Base-by-base conservation (phyloP, 2,888 invertebrate genomes). In the Ernsta delagoae region DNA sequence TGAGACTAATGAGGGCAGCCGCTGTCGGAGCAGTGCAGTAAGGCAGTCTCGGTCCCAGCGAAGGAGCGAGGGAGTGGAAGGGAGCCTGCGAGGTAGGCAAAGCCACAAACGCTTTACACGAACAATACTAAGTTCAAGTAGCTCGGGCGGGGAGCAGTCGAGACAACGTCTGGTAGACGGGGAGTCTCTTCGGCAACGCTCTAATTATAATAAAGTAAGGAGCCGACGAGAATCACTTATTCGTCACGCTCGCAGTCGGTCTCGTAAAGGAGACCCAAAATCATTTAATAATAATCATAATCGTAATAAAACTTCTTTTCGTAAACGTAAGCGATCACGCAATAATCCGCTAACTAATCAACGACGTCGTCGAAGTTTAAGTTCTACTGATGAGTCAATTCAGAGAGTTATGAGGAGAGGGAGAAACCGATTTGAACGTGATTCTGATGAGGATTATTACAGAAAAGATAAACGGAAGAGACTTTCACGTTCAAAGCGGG, bases 21-120 rank as follows among this genome's bases (percentile, higher is more conserved):
- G 50, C 50, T 50, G 45, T 45, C 50, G 16, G 16, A 50, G 50
- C 50, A 50, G 16, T 16, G 50, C 50, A 16, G 16, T 50, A 50
- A 50, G 50, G 50, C 50, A 50, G 7, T 50, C 50, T 50, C 50
- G 50, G 16, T 50, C 50, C 16, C 50, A 50, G 50, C 56, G 34
- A 56, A 56, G 56, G n/a, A 56, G 34, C 34, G 34, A 56, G 56
- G 56, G 56, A 56, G 56, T 56, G 56, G 56, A 56, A 56, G 34
- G 56, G 56, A 56, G 56, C 56, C 56, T 56, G 34, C 31, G 12
- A 56, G 56, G 56, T 56, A 56, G 56, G 56, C 56, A 56, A 56
- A 56, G 56, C 56, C 56, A 56, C 56, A 56, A 56, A 56, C 56
- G 56, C 50, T 50, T 50, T 16, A 16, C 50, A 50, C 50, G 50